phyloP scores from a whole-genome alignment of 1,140 invertebrate genomes.

The Caenorhabditis elegans region DNA sequence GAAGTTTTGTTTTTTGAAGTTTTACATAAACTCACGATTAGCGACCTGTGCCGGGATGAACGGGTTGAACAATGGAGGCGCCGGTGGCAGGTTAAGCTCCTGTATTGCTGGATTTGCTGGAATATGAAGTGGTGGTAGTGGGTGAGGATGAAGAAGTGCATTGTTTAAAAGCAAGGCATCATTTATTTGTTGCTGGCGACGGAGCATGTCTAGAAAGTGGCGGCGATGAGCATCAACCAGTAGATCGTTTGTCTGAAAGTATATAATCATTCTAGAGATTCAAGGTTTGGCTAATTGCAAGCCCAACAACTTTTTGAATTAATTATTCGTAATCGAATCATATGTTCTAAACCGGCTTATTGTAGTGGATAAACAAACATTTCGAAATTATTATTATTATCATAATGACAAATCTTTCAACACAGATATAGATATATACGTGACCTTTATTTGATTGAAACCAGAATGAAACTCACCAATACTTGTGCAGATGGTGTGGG shows the following conservation, averaged over 20 bases:
- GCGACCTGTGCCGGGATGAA: background rate
- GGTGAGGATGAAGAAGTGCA: background rate
- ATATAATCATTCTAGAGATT: too few species aligned
- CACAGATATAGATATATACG: too few species aligned
- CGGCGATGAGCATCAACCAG: background rate
- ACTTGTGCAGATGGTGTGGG: background rate
- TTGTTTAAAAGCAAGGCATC: conserved; percentile 9
- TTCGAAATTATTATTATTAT: background rate
- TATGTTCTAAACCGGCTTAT: background rate
- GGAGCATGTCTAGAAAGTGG: background rate
- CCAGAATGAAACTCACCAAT: background rate
- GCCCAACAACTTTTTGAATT: too few species aligned
- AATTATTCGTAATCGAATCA: background rate
- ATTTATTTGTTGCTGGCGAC: background rate
- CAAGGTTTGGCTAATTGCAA: too few species aligned
- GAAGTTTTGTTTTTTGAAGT: too few species aligned
- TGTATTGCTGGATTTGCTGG: background rate
- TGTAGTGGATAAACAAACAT: background rate
- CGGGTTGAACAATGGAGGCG: background rate
- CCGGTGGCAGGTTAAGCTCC: background rate
- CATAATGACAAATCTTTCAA: background rate
- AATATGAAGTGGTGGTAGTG: background rate
- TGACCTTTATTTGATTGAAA: background rate
- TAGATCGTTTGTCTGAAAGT: conserved; percentile 1
- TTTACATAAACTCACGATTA: background rate